These are phyloP conservation scores for Gila orcuttii DNA, from an alignment of 2,113 vertebrate genomes.

Conservation along the genomic window DNA sequence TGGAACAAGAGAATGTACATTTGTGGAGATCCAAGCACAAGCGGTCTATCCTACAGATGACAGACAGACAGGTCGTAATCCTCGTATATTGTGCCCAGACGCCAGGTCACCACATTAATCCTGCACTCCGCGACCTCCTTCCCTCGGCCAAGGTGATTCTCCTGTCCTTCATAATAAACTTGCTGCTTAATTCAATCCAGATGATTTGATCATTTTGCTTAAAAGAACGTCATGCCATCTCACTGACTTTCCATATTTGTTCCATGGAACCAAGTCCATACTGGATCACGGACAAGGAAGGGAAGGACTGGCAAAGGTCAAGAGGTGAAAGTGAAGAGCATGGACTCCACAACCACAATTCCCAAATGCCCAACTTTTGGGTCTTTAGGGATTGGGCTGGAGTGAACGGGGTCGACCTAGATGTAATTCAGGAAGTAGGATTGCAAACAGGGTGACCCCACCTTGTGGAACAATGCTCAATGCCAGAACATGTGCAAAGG, in stretches of 20 bases:
- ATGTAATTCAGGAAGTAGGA: constrained; percentile 64
- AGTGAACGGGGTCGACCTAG: constrained; percentile 68
- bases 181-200: constrained; percentile 72
- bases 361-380: constrained; percentile 33
- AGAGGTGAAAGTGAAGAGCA: constrained; percentile 24
- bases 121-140: constrained; percentile 21
- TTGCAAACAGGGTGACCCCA: constrained; percentile 45
- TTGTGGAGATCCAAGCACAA: neutral
- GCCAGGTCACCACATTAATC: constrained; percentile 56
- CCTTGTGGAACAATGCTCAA: constrained; percentile 51
- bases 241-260: constrained; percentile 51
- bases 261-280: constrained; percentile 67
- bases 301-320: constrained; percentile 12
- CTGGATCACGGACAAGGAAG: neutral
- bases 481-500: constrained; percentile 16
- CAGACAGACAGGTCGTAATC: constrained; percentile 33
- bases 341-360: constrained; percentile 20
- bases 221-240: constrained; percentile 72
- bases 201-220: constrained; percentile 68
- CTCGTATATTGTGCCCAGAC: constrained; percentile 40
- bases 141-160: constrained; percentile 56
- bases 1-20: constrained; percentile 20
- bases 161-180: constrained; percentile 51
- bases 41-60: constrained; percentile 24
- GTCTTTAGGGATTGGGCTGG: constrained; percentile 55